These are phyloP conservation scores for Sebastes trivittatus DNA, from an alignment of 2,797 vertebrate species.

Conservation along the genomic window DNA sequence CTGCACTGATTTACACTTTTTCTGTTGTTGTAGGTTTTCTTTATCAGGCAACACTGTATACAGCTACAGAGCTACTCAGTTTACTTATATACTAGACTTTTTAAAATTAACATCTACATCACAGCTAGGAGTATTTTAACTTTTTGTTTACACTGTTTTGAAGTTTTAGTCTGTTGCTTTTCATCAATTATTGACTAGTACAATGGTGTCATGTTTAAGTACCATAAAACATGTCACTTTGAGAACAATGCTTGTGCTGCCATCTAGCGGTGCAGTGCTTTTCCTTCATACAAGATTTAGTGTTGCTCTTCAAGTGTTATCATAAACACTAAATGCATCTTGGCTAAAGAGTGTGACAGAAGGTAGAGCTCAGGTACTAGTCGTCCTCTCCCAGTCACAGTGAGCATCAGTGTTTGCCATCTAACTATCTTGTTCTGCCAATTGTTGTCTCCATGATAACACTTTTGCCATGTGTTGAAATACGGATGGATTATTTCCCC, in stretches of 20 bases:
- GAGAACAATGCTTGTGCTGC: conserved; percentile 13
- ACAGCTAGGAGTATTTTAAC: conserved; percentile 16
- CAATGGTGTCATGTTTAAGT: background rate
- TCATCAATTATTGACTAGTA: background rate
- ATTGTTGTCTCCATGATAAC: background rate
- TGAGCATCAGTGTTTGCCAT: conserved; percentile 32
- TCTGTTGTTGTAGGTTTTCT: conserved; percentile 36
- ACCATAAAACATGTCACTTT: background rate
- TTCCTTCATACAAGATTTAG: background rate
- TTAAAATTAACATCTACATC: conserved; percentile 11
- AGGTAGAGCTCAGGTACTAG: conserved; percentile 63
- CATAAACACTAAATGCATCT: conserved; percentile 12
- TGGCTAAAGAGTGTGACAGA: conserved; percentile 1
- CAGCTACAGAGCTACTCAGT: conserved; percentile 35
- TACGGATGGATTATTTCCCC: conserved; percentile 3
- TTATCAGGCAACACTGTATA: conserved; percentile 31
- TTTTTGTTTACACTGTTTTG: conserved; percentile 47
- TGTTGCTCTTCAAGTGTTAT: background rate
- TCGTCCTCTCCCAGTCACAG: conserved; percentile 20
- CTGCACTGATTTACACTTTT: conserved; percentile 77
- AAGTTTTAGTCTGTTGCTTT: conserved; percentile 23
- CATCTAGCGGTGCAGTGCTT: conserved; percentile 23
- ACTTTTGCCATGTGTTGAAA: conserved; percentile 3
- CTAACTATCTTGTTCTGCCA: conserved; percentile 3
- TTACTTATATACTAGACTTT: conserved; percentile 17